These are phyloP conservation scores for Lasaia peninsularis DNA, from an alignment of 1,140 invertebrate species.

Conservation along the genomic window DNA sequence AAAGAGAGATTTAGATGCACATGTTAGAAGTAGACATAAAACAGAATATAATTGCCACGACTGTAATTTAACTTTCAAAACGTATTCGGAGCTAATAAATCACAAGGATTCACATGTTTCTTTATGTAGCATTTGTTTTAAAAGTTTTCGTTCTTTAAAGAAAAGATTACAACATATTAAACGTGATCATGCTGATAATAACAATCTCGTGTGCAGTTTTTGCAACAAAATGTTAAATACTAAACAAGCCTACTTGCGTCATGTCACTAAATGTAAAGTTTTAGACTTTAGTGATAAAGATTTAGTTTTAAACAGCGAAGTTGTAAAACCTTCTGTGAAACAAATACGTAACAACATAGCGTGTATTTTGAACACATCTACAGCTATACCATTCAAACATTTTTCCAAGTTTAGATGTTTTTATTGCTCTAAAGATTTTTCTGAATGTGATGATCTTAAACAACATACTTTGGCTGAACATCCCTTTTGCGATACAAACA, in stretches of 20 bases:
- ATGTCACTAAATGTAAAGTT: conserved; percentile 25
- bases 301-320: conserved; percentile 13
- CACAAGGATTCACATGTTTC: conserved; percentile 26
- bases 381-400: conserved; percentile 59
- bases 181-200: conserved; percentile 15
- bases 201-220: conserved; percentile 24
- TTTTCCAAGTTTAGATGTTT: conserved; percentile 58
- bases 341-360: conserved; percentile 56
- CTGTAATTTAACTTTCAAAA: conserved; percentile 35
- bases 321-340: conserved; percentile 27
- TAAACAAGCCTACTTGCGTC: conserved; percentile 22
- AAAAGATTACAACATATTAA: conserved; percentile 28
- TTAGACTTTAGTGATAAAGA: not conserved
- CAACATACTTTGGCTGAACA: conserved; percentile 48
- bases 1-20: conserved; percentile 45
- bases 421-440: conserved; percentile 55
- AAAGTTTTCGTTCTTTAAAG: conserved; percentile 19
- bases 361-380: conserved; percentile 61
- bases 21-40: conserved; percentile 48
- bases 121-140: conserved; percentile 27
- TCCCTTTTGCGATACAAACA: conserved; percentile 50
- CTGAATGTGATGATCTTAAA: conserved; percentile 50
- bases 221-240: conserved; percentile 23
- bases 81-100: conserved; percentile 20
- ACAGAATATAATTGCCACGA: conserved; percentile 42